phyloP scores from a whole-genome alignment of 2,797 vertebrate genomes.

The Philypnodon macrostomus region DNA sequence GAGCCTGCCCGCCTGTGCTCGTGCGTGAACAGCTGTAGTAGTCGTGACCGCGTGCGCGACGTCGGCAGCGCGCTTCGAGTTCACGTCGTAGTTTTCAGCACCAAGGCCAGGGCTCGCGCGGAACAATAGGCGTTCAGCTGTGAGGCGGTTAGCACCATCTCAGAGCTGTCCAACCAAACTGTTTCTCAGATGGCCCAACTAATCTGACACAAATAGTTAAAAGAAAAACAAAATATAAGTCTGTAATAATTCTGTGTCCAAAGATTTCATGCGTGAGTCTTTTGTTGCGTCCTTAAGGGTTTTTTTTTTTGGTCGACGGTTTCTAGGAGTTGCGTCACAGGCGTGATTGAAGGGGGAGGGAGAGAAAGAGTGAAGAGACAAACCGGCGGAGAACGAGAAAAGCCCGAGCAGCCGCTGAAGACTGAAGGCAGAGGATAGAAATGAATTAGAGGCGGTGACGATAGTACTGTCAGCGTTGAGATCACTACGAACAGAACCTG shows the following conservation, averaged over 20 bases:
- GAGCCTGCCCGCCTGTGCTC: constrained; percentile 49
- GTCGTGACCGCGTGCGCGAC: constrained; percentile 64
- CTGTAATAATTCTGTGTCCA: too few species aligned
- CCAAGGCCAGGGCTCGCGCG: constrained; percentile 79
- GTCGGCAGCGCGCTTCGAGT: constrained; percentile 51
- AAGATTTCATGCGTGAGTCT: too few species aligned
- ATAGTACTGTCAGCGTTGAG: too few species aligned
- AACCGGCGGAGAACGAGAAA: constrained; percentile 64
- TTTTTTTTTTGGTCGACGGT: constrained; percentile 32
- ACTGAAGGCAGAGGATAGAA: constrained; percentile 22
- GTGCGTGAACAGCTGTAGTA: constrained; percentile 66
- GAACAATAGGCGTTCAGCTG: constrained; percentile 76
- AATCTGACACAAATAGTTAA: too few species aligned
- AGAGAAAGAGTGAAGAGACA: constrained; percentile 34
- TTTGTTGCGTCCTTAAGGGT: not conserved
- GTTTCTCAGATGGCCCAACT: too few species aligned
- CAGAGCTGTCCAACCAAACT: constrained; percentile 12
- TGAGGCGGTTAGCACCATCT: constrained; percentile 41
- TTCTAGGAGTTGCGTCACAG: constrained; percentile 68
- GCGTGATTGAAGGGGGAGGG: constrained; percentile 42
- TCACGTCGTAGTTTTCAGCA: constrained; percentile 72
- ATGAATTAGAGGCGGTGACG: constrained; percentile 1
- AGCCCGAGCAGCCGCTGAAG: constrained; percentile 40
- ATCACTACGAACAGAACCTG: too few species aligned
- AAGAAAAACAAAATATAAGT: too few species aligned